A percentile compares a stretch with the other conserved stretches of the same genome.
Conservation (phyloP, 1,140 invertebrate genomes). For the Contarinia nasturtii region DNA sequence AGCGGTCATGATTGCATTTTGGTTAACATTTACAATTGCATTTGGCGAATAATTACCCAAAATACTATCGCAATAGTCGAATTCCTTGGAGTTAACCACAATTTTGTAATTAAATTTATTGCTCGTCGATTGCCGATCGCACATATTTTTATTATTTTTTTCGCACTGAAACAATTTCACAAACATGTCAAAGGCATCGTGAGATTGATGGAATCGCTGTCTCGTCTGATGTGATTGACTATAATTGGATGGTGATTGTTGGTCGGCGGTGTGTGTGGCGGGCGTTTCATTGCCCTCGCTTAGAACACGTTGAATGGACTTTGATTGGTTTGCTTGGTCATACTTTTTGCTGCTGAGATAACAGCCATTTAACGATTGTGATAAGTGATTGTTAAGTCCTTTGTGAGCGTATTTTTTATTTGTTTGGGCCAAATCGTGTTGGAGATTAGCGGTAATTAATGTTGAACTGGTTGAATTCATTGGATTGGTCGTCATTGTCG, state of each 20-base stretch:
- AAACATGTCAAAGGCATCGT: background rate
- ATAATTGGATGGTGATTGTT: background rate
- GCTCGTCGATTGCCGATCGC: background rate
- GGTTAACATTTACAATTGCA: background rate
- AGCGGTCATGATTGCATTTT: background rate
- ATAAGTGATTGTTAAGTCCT: background rate
- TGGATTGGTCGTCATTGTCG: background rate
- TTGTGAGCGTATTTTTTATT: background rate
- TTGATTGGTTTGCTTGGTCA: background rate
- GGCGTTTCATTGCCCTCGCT: constrained; percentile 5
- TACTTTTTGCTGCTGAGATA: background rate
- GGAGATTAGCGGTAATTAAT: background rate
- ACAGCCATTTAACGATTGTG: background rate
- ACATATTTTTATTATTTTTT: background rate
- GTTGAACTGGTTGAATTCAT: background rate
- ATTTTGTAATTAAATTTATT: background rate
- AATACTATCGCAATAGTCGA: background rate
- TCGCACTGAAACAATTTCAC: background rate
- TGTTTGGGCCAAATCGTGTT: background rate
- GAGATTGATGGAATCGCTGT: too few relatives aligned
- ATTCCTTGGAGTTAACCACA: background rate
- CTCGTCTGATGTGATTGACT: background rate
- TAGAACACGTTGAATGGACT: constrained; percentile 3
- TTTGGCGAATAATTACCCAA: background rate
- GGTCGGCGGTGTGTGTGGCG: background rate